These are phyloP conservation scores for Actinia tenebrosa DNA, from an alignment of 64 coral and sea anemone species.

Conservation along the genomic window DNA sequence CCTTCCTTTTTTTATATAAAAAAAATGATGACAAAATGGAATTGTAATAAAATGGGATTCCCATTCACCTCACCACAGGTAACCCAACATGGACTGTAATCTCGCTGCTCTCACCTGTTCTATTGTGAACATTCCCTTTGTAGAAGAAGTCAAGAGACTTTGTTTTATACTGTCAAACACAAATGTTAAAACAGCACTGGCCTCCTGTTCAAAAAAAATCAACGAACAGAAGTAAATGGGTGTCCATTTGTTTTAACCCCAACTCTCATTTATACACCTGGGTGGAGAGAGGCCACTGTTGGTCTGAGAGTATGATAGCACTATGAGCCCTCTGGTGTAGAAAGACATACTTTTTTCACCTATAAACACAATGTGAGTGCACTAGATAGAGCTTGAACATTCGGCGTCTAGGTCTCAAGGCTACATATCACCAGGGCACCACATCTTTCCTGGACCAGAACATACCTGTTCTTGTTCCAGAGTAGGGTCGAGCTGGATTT, in stretches of 20 bases:
- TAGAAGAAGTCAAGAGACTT: constrained; percentile 78
- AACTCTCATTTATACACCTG: too few species aligned
- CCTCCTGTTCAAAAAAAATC: constrained; percentile 16
- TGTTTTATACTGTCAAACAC: constrained; percentile 78
- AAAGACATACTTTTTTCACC: too few species aligned
- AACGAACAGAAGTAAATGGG: not conserved
- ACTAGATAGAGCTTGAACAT: too few species aligned
- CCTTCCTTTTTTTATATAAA: too few species aligned
- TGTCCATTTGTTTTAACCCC: too few species aligned
- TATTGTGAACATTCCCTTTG: constrained; percentile 66
- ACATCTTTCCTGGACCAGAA: not conserved
- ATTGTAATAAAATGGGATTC: too few species aligned
- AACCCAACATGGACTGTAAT: not conserved
- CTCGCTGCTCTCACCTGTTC: constrained; percentile 50
- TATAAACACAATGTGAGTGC: too few species aligned
- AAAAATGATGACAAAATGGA: too few species aligned
- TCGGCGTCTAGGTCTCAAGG: too few species aligned
- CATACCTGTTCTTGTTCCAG: constrained; percentile 78
- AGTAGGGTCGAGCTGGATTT: constrained; percentile 70
- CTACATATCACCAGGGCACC: too few species aligned
- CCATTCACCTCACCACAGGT: not conserved
- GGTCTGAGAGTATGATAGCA: too few species aligned
- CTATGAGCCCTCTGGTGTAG: too few species aligned
- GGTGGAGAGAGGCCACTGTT: not conserved
- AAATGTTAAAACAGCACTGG: constrained; percentile 82